Evolutionary conservation across 2,888 invertebrate genomes (phyloP).

Genomic region (Lycaena phlaeas): DNA sequence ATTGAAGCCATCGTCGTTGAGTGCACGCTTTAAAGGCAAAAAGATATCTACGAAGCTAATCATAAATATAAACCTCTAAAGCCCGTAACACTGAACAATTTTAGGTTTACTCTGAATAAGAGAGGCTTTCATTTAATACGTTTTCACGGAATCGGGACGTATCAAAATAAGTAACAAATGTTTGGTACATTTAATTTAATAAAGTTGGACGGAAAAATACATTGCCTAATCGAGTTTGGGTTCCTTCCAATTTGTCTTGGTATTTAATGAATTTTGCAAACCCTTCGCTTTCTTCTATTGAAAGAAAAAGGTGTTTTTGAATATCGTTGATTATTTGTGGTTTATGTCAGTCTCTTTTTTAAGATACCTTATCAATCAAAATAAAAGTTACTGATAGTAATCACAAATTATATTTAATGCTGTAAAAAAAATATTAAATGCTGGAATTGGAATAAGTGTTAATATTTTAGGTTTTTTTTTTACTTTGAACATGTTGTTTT

Average conservation of each 20-base stretch:
- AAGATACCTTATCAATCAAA: no score
- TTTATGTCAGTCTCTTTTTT: no score
- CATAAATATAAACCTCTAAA: constrained; percentile 45
- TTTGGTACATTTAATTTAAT: constrained; percentile 21
- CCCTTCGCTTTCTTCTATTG: not conserved
- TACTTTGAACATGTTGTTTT: no score
- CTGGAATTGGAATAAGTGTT: no score
- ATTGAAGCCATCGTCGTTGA: no score
- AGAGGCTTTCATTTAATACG: constrained; percentile 19
- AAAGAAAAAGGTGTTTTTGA: no score
- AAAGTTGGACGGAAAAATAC: constrained; percentile 22
- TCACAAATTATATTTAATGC: no score
- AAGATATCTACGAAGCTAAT: constrained; percentile 42
- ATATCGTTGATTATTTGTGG: no score
- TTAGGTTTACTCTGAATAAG: constrained; percentile 36
- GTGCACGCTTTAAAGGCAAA: constrained; percentile 37
- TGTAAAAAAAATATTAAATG: no score
- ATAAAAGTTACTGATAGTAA: no score
- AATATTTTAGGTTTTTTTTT: no score
- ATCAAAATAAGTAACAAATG: constrained; percentile 22
- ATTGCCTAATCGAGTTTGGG: constrained; percentile 17
- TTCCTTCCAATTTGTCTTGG: not conserved
- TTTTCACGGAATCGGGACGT: constrained; percentile 17
- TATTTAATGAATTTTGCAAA: not conserved
- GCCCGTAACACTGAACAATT: constrained; percentile 32